Evolutionary conservation across 2,797 vertebrate genomes (phyloP).

Genomic region (Microchirus variegatus): DNA sequence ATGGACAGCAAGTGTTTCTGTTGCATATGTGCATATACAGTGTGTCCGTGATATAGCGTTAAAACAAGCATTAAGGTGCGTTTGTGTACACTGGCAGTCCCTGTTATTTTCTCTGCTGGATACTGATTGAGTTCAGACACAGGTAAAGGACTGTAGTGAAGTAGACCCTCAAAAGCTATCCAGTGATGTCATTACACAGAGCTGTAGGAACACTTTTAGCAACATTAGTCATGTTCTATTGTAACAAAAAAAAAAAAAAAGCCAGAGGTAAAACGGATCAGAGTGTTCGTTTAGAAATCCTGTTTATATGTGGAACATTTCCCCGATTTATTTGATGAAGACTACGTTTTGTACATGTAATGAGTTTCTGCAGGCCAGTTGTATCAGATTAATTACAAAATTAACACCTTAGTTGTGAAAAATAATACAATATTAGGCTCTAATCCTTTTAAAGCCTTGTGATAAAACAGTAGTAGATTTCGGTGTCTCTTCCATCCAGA

Average conservation of each 20-base stretch:
- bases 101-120: constrained; percentile 2
- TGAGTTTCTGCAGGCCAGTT: constrained; percentile 57
- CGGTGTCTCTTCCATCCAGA: constrained; percentile 22
- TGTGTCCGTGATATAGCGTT: constrained; percentile 19
- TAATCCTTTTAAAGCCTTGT: constrained; percentile 63
- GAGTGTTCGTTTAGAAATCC: constrained; percentile 4
- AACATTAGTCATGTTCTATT: constrained; percentile 18
- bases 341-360: constrained; percentile 41
- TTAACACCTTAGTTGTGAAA: constrained; percentile 54
- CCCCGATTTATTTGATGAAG: neutral
- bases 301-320: constrained; percentile 5
- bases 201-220: constrained; percentile 9
- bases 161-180: constrained; percentile 4
- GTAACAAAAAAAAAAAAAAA: constrained; percentile 8
- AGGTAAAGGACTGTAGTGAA: constrained; percentile 28
- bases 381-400: constrained; percentile 67
- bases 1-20: constrained; percentile 24
- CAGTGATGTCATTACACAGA: constrained; percentile 15
- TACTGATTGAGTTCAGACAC: neutral
- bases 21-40: constrained; percentile 26
- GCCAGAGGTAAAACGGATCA: constrained; percentile 10
- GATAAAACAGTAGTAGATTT: constrained; percentile 50
- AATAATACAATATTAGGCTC: constrained; percentile 52
- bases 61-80: constrained; percentile 42
- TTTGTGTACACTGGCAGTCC: constrained; percentile 3